phyloP scores from a whole-genome alignment of 1,140 invertebrate species.

The Drosophila guanche region DNA sequence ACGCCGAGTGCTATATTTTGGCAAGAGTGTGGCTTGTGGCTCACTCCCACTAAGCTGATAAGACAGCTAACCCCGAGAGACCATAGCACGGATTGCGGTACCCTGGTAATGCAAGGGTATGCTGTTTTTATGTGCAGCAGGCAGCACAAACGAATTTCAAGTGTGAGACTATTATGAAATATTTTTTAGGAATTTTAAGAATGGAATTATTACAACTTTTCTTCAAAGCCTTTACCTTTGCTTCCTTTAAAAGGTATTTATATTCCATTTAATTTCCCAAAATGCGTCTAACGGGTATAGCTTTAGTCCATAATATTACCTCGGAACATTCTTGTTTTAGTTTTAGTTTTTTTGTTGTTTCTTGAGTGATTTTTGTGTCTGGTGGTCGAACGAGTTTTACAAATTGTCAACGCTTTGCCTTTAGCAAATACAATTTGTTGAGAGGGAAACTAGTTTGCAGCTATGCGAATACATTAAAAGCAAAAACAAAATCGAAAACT shows the following conservation, averaged over 20 bases:
- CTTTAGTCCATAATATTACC: too few relatives aligned
- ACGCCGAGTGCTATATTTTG: constrained; percentile 12
- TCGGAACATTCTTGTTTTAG: too few relatives aligned
- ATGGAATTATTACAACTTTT: too few relatives aligned
- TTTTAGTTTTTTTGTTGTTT: constrained; percentile 23
- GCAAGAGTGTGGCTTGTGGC: constrained; percentile 3
- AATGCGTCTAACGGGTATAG: constrained; percentile 5
- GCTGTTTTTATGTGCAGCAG: too few relatives aligned
- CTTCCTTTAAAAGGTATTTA: too few relatives aligned
- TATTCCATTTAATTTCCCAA: background rate
- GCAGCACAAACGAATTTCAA: too few relatives aligned
- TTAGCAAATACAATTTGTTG: constrained; percentile 73
- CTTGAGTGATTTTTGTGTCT: constrained; percentile 43
- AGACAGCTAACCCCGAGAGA: constrained; percentile 17
- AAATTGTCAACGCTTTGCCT: constrained; percentile 79
- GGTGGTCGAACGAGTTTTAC: constrained; percentile 75
- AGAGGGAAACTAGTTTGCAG: constrained; percentile 73
- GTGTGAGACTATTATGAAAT: too few relatives aligned
- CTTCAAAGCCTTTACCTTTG: too few relatives aligned
- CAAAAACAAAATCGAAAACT: constrained; percentile 35
- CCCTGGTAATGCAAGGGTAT: too few relatives aligned
- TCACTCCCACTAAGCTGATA: constrained; percentile 53
- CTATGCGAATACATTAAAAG: constrained; percentile 9
- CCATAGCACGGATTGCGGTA: too few relatives aligned
- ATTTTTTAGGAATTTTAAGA: too few relatives aligned